Evolutionary conservation across 2,888 invertebrate genomes (phyloP).

Genomic region (Pachliopta kotzebuea): DNA sequence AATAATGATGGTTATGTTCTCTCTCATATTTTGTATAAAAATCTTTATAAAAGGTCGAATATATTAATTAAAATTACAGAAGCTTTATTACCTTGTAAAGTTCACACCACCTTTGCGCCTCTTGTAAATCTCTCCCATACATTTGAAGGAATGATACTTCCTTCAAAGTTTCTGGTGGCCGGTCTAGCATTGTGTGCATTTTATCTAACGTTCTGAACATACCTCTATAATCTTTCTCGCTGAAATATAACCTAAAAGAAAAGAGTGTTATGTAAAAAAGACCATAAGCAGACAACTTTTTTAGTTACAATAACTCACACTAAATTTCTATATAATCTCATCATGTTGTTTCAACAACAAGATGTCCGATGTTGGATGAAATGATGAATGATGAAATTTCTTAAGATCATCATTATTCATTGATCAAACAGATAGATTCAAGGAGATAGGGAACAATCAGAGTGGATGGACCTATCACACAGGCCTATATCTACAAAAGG

Average conservation of each 20-base stretch:
- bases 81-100: conserved; percentile 83
- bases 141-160: conserved; percentile 99
- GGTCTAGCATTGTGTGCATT: conserved; percentile 94
- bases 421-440: too few relatives aligned
- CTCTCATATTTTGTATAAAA: background rate
- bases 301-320: too few relatives aligned
- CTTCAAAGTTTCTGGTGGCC: conserved; percentile 96
- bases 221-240: conserved; percentile 95
- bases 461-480: too few relatives aligned
- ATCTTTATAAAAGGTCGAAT: too few relatives aligned
- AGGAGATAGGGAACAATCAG: too few relatives aligned
- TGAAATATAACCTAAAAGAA: conserved; percentile 91
- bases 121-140: conserved; percentile 95
- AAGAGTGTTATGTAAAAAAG: background rate
- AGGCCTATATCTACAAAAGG: background rate
- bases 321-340: too few relatives aligned
- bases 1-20: background rate
- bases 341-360: too few relatives aligned
- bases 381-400: too few relatives aligned
- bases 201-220: conserved; percentile 98
- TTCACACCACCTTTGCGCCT: conserved; percentile 97
- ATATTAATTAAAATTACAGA: background rate
- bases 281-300: too few relatives aligned
- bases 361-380: too few relatives aligned
- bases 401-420: too few relatives aligned